Base-by-base conservation (phyloP, 1,140 invertebrate genomes). In the Neodiprion lecontei region DNA sequence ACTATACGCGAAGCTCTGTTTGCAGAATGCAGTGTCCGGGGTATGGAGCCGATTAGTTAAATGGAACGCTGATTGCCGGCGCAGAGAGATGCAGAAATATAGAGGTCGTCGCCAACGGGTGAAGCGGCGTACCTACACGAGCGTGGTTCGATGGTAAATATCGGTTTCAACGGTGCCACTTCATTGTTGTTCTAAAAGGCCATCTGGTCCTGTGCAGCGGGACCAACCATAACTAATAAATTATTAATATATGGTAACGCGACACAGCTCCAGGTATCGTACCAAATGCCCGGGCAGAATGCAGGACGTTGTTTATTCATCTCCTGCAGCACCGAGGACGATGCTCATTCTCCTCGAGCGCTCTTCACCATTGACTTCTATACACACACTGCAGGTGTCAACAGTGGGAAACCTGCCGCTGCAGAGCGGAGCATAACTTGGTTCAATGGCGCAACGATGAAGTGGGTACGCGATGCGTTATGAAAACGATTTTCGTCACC, bases 221-320 rank as follows among this genome's bases (percentile, higher is more conserved):
- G n/a, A 14, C n/a, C 53, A 61, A 61, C 53, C 53, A 61, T 61
- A 14, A 61, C 53, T 61, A 17, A 61, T 61, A 61, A 61, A 61
- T 61, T 61, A 61, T 61, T 61, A 61, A 61, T 61, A 17, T 61
- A 61, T 61, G 53, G 53, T 61, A 61, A 61, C 53, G 53, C 53
- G 53, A 61, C 53, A 17, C 4, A 61, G 53, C 53, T 14, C n/a
- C 53, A 61, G 5, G 8, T 61, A 61, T 61, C 53, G 9, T 61
- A 61, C 53, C 53, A 61, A n/a, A 61, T 61, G n/a, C 53, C 28
- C 1, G 28, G 28, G 53, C 53, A 61, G 3, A 12, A 9, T 17
- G 53, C 53, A 12, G 53, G 53, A 61, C n/a, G 4, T 17, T 61
- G 53, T 12, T 61, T 61, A 61, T 61, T 61, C 53, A 61, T 61